A percentile compares a stretch with the other conserved stretches of the same genome.
These are phyloP conservation scores for Caenorhabditis brenneri DNA, from an alignment of 1,140 invertebrate species.

Conservation along the genomic window DNA sequence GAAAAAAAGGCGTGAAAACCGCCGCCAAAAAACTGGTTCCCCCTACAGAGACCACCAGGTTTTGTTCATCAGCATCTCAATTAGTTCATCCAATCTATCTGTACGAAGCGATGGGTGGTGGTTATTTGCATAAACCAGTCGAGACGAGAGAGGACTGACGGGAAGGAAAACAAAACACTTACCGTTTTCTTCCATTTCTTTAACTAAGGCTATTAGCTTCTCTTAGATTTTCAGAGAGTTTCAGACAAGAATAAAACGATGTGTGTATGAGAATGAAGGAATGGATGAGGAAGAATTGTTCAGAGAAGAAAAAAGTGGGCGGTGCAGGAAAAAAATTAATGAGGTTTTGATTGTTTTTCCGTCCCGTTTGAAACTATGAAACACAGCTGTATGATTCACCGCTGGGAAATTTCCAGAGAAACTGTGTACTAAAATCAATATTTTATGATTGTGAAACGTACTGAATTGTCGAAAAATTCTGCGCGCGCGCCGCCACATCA, in stretches of 20 bases:
- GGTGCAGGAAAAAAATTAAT: neutral
- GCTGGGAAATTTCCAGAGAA: too few species aligned
- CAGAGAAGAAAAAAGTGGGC: neutral
- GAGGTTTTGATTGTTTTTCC: neutral
- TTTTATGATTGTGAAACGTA: too few species aligned
- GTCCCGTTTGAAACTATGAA: neutral
- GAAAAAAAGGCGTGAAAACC: neutral
- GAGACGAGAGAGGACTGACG: neutral
- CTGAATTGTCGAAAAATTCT: neutral
- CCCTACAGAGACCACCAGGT: too few species aligned
- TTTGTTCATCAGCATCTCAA: neutral
- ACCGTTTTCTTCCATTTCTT: neutral
- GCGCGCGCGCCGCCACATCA: neutral
- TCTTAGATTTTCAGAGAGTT: neutral
- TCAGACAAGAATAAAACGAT: neutral
- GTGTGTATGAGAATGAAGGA: too few species aligned
- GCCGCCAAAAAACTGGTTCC: neutral
- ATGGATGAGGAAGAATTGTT: too few species aligned
- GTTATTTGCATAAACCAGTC: slow-evolving; percentile 15
- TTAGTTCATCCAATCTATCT: neutral
- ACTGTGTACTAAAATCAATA: too few species aligned
- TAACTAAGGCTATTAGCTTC: neutral
- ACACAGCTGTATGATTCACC: neutral
- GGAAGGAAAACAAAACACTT: slow-evolving; percentile 13
- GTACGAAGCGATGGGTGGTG: neutral